Conservation (phyloP, 1,140 invertebrate species). For the Stegodyphus mimosarum region DNA sequence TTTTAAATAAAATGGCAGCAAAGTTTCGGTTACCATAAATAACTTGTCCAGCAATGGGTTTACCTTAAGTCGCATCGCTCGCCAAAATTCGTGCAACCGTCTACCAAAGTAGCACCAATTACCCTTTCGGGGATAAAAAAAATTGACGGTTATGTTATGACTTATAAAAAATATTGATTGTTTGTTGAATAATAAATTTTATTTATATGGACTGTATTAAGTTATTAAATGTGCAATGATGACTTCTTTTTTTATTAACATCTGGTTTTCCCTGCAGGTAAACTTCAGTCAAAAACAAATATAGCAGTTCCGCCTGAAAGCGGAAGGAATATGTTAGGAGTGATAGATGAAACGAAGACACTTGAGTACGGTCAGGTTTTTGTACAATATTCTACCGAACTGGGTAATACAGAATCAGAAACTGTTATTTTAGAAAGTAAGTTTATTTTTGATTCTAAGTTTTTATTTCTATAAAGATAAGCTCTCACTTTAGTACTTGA, state of each 20-base stretch:
- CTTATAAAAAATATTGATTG: too few relatives aligned
- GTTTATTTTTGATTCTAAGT: not conserved
- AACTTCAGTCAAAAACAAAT: slow-evolving; percentile 63
- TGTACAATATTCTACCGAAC: slow-evolving; percentile 65
- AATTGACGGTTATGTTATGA: too few relatives aligned
- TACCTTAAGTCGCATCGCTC: too few relatives aligned
- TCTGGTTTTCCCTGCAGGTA: slow-evolving; percentile 40
- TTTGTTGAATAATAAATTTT: too few relatives aligned
- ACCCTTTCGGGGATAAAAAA: too few relatives aligned
- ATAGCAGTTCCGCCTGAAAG: slow-evolving; percentile 65
- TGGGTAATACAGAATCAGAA: slow-evolving; percentile 27
- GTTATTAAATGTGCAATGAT: not conserved
- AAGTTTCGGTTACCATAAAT: too few relatives aligned
- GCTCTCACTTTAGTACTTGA: too few relatives aligned
- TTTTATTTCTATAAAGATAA: too few relatives aligned
- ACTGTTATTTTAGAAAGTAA: slow-evolving; percentile 35
- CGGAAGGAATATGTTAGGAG: slow-evolving; percentile 67
- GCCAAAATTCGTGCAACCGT: too few relatives aligned
- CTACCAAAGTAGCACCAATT: too few relatives aligned
- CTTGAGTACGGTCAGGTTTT: slow-evolving; percentile 68
- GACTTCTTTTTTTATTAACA: not conserved
- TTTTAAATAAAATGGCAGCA: too few relatives aligned
- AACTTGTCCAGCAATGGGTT: too few relatives aligned
- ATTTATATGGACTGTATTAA: not conserved
- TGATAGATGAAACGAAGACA: slow-evolving; percentile 67